Percentiles rank a stretch among this genome's conserved stretches.
Conservation (phyloP, 2,113 vertebrate genomes). For the Cyanistes caeruleus region DNA sequence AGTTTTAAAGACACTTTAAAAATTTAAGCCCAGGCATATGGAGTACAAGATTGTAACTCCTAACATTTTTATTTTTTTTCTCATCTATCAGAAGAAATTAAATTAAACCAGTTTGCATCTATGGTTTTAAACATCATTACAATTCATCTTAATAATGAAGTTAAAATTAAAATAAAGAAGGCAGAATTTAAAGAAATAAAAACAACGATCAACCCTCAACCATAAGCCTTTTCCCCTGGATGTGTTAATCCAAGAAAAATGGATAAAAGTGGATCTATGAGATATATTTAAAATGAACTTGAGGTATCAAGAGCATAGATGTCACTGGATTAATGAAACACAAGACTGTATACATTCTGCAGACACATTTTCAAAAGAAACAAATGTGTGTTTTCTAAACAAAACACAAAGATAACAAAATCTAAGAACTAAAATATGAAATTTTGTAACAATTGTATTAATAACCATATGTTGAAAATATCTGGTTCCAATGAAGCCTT, state of each 20-base stretch:
- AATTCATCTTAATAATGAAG: slow-evolving; percentile 77
- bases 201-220: background rate
- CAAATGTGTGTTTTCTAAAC: background rate
- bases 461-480: background rate
- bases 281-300: background rate
- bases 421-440: background rate
- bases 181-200: background rate
- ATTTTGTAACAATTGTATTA: background rate
- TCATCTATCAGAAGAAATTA: slow-evolving; percentile 73
- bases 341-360: background rate
- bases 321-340: background rate
- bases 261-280: background rate
- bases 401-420: background rate
- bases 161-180: slow-evolving; percentile 75
- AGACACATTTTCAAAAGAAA: background rate
- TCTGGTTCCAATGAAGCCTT: background rate
- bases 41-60: slow-evolving; percentile 59
- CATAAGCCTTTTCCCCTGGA: background rate
- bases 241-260: slow-evolving; percentile 35
- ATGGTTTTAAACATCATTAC: slow-evolving; percentile 67
- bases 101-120: slow-evolving; percentile 67
- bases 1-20: slow-evolving; percentile 71
- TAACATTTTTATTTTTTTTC: slow-evolving; percentile 55
- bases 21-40: slow-evolving; percentile 67
- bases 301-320: background rate